These are phyloP conservation scores for Luidia sarsii DNA, from an alignment of 53 echinoderm and acorn worm species.

Conservation along the genomic window DNA sequence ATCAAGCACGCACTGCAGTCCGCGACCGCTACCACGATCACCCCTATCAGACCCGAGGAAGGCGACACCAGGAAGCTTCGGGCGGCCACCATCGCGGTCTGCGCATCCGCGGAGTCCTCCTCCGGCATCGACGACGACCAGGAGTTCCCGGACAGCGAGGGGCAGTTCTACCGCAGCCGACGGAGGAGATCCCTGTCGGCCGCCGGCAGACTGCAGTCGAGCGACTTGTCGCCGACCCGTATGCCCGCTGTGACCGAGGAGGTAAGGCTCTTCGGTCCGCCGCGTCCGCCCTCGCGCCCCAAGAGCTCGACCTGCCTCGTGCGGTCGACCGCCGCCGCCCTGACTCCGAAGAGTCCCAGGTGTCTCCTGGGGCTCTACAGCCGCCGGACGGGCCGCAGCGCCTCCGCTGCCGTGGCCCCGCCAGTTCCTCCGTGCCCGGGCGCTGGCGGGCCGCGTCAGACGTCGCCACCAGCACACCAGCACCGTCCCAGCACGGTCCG, in stretches of 20 bases:
- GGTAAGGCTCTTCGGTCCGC: not conserved
- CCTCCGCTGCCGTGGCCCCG: not conserved
- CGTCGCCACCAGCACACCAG: not conserved
- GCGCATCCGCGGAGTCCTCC: no score
- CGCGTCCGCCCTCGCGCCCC: not conserved
- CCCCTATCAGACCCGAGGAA: not conserved
- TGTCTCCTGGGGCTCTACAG: not conserved
- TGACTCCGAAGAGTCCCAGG: not conserved
- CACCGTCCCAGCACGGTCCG: not conserved
- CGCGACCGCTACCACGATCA: not conserved
- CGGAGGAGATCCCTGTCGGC: conserved; percentile 10
- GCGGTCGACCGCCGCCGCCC: not conserved
- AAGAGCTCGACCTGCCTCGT: not conserved
- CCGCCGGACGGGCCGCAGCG: conserved; percentile 12
- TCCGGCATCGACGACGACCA: no score
- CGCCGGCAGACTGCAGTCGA: conserved; percentile 10
- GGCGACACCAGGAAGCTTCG: conserved; percentile 8
- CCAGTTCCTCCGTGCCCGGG: not conserved
- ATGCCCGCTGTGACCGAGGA: not conserved
- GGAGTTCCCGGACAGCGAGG: not conserved
- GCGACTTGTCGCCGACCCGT: no score
- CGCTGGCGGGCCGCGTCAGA: not conserved
- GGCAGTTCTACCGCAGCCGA: not conserved
- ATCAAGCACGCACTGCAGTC: not conserved
- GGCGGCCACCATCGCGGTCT: not conserved